Evolutionary conservation across 2,797 vertebrate species (phyloP).

Genomic region (Acropternis orthonyx): DNA sequence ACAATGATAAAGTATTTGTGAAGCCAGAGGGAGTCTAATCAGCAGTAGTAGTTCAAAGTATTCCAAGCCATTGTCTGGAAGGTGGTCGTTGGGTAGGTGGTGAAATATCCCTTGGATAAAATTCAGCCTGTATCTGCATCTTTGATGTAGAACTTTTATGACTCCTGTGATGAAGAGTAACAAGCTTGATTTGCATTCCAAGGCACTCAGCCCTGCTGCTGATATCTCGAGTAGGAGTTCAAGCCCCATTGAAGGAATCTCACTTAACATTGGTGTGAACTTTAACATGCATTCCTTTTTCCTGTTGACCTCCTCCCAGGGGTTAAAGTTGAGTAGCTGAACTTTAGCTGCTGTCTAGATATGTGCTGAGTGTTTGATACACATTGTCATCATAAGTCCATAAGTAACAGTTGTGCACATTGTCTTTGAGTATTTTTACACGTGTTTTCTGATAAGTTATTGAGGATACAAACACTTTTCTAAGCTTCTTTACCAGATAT

Average conservation of each 20-base stretch:
- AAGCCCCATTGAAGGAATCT: conserved; percentile 67
- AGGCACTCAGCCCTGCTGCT: conserved; percentile 56
- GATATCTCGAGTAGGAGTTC: conserved; percentile 69
- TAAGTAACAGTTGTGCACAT: neutral
- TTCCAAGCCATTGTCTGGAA: conserved; percentile 11
- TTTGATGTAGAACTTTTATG: conserved; percentile 61
- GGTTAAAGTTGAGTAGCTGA: conserved; percentile 75
- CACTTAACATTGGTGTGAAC: conserved; percentile 63
- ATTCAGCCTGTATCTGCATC: conserved; percentile 41
- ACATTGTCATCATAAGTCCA: conserved; percentile 60
- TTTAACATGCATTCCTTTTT: conserved; percentile 72
- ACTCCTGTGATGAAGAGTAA: conserved; percentile 51
- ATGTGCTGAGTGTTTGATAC: conserved; percentile 76
- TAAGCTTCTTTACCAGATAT: conserved; percentile 6
- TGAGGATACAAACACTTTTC: conserved; percentile 51
- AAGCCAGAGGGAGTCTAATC: conserved; percentile 23
- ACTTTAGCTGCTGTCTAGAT: conserved; percentile 69
- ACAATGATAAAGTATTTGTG: conserved; percentile 24
- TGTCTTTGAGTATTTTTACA: conserved; percentile 42
- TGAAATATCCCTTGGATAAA: conserved; percentile 58
- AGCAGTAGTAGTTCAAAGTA: conserved; percentile 30
- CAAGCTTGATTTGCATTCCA: conserved; percentile 64
- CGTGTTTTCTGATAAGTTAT: conserved; percentile 47
- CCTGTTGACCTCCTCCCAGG: conserved; percentile 69
- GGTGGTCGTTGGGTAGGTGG: neutral